Conservation (phyloP, 2,113 vertebrate species). For the Oenanthe melanoleuca region DNA sequence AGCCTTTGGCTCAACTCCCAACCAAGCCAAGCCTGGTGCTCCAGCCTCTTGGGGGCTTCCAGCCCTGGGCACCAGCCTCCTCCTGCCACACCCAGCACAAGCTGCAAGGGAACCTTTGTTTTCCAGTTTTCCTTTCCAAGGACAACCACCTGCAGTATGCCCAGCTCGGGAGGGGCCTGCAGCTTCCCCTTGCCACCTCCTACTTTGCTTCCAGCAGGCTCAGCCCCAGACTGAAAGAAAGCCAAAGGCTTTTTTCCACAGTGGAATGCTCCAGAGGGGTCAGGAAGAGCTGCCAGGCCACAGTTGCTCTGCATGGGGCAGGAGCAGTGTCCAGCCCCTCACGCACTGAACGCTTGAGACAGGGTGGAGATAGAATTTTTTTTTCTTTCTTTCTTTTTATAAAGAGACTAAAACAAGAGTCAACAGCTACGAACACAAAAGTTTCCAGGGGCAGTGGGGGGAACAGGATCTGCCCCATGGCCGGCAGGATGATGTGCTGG, state of each 20-base stretch:
- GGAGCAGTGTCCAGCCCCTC: not conserved
- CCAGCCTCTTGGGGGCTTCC: not conserved
- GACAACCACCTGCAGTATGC: not conserved
- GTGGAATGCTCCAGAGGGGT: not conserved
- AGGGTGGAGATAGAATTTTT: not conserved
- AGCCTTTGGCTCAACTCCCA: not conserved
- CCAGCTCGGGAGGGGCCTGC: not conserved
- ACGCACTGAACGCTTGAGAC: not conserved
- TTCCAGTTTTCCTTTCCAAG: conserved; percentile 47
- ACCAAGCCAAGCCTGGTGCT: not conserved
- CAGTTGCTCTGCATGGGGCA: not conserved
- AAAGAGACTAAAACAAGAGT: conserved; percentile 65
- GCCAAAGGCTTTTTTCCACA: not conserved
- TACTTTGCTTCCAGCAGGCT: not conserved
- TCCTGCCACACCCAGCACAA: accelerated
- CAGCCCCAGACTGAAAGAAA: not conserved
- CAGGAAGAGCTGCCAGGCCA: not conserved
- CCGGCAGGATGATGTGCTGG: not conserved
- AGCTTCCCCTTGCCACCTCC: too few relatives aligned
- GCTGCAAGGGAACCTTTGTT: accelerated
- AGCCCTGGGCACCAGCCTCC: not conserved
- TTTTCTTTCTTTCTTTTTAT: conserved; percentile 54
- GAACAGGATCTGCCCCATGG: not conserved
- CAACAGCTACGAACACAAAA: conserved; percentile 54
- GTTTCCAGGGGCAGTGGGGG: not conserved